Conservation (phyloP, 2,888 invertebrate species). For the Fissipunctia ypsillon region DNA sequence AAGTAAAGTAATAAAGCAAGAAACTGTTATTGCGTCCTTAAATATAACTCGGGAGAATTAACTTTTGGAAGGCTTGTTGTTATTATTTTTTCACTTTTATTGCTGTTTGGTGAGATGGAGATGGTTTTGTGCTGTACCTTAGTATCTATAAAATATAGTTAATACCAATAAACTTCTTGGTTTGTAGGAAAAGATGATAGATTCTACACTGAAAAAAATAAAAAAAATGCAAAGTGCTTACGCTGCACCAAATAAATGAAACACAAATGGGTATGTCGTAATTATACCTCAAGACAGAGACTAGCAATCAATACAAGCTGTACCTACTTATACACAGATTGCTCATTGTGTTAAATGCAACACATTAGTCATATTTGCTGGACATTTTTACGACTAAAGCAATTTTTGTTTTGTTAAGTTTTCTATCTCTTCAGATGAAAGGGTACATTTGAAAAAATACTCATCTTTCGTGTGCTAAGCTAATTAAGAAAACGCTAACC, state of each 20-base stretch:
- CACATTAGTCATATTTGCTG: background rate
- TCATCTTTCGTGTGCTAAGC: too few species aligned
- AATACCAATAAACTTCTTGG: background rate
- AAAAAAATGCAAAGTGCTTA: background rate
- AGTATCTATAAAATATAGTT: conserved; percentile 23
- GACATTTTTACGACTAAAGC: background rate
- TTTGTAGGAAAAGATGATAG: background rate
- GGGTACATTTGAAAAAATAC: background rate
- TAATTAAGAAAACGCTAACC: background rate
- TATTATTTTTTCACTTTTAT: conserved; percentile 42
- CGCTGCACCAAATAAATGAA: background rate
- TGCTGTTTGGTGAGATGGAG: conserved; percentile 30
- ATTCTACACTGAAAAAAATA: background rate
- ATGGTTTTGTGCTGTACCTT: background rate
- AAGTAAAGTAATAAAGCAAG: conserved; percentile 51
- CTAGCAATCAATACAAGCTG: background rate
- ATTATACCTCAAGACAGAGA: background rate
- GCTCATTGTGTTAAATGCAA: background rate
- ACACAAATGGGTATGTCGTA: background rate
- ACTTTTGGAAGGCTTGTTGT: conserved; percentile 30
- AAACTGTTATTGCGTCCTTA: conserved; percentile 31
- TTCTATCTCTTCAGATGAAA: background rate
- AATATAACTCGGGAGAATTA: conserved; percentile 30
- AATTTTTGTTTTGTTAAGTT: background rate
- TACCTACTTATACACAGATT: background rate